phyloP scores from a whole-genome alignment of 1,140 invertebrate genomes.

The Lamellibrachia luymesi region DNA sequence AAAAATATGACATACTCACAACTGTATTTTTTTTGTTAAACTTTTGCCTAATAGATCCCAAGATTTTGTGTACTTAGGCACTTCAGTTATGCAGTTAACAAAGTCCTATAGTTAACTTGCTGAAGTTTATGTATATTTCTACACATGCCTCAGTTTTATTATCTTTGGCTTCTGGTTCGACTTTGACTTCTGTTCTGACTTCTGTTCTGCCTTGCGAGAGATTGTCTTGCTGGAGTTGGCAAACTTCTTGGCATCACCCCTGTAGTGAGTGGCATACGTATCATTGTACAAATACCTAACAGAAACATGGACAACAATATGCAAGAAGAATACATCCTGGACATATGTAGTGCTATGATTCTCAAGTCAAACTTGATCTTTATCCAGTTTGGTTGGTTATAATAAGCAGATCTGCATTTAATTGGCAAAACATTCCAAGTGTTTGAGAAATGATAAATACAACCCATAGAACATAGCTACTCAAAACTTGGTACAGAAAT shows the following conservation, averaged over 20 bases:
- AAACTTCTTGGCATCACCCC: conserved; percentile 50
- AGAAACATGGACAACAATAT: not conserved
- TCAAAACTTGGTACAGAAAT: not conserved
- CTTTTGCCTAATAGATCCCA: not conserved
- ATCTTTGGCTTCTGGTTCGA: not conserved
- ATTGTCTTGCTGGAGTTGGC: conserved; percentile 46
- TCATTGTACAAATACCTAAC: not conserved
- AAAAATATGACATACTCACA: not conserved
- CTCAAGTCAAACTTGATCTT: not conserved
- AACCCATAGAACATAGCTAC: not conserved
- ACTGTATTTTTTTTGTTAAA: not conserved
- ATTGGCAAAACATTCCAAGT: not conserved
- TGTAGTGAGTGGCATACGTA: conserved; percentile 32
- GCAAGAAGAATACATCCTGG: too few relatives aligned
- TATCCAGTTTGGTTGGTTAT: not conserved
- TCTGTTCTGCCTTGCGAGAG: conserved; percentile 38
- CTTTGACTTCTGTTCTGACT: conserved; percentile 24
- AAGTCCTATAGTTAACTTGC: not conserved
- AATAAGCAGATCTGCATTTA: conserved; percentile 10
- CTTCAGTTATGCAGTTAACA: not conserved
- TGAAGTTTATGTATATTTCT: not conserved
- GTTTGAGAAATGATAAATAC: not conserved
- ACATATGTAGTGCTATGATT: too few relatives aligned
- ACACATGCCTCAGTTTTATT: not conserved
- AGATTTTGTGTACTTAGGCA: not conserved